A percentile compares a stretch with the other conserved stretches of the same genome.
Conservation (phyloP, 2,888 invertebrate species). For the Apamea epomidion region DNA sequence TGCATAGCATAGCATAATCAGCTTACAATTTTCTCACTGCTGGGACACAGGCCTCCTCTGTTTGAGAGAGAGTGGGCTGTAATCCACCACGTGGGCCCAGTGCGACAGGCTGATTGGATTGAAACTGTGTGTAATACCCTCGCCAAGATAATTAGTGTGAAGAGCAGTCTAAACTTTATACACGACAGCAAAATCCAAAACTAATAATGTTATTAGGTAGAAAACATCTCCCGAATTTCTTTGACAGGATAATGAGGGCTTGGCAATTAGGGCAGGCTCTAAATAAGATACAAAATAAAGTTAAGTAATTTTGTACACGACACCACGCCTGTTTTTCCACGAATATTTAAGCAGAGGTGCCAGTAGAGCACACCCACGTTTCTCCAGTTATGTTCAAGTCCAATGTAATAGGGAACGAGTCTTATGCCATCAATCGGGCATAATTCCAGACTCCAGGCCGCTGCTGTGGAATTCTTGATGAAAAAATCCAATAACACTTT, state of each 20-base stretch:
- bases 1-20: too few relatives aligned
- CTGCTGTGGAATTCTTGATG: not conserved
- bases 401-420: not conserved
- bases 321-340: not conserved
- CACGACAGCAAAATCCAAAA: not conserved
- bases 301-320: not conserved
- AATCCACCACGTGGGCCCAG: too few relatives aligned
- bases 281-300: not conserved
- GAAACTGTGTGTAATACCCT: not conserved
- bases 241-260: not conserved
- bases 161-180: slow-evolving; percentile 8
- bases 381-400: not conserved
- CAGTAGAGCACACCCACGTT: too few relatives aligned
- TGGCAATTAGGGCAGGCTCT: not conserved
- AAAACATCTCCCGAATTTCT: not conserved
- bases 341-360: not conserved
- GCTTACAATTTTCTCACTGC: too few relatives aligned
- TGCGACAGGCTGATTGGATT: not conserved
- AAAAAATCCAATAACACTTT: not conserved
- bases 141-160: slow-evolving; percentile 11
- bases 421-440: not conserved
- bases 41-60: too few relatives aligned
- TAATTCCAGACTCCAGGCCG: not conserved
- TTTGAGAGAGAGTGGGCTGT: too few relatives aligned
- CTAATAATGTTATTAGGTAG: not conserved